phyloP scores from a whole-genome alignment of 2,888 invertebrate species.

The Tuberolachnus salignus region DNA sequence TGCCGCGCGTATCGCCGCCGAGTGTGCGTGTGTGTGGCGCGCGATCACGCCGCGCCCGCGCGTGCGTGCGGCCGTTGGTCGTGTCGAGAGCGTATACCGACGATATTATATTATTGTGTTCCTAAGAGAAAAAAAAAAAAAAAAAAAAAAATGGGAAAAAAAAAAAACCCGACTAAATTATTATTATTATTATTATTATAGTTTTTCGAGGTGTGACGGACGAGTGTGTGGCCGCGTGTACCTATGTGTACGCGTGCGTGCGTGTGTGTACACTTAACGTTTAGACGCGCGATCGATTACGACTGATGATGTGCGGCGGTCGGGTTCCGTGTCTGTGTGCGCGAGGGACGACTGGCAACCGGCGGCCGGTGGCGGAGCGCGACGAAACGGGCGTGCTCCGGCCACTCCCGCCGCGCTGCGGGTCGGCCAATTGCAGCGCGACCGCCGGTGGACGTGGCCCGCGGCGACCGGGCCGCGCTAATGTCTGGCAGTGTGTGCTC shows the following conservation, averaged over 20 bases:
- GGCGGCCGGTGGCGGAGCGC: conserved; percentile 14
- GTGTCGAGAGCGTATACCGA: not conserved
- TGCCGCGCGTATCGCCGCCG: not conserved
- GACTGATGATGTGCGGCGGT: conserved; percentile 49
- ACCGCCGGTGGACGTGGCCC: conserved; percentile 18
- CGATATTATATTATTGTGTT: not conserved
- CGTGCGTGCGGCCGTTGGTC: not conserved
- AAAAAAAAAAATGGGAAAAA: not conserved
- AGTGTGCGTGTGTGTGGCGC: conserved; percentile 6
- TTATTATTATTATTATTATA: not conserved
- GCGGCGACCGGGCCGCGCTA: not conserved
- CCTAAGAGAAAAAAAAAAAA: not conserved
- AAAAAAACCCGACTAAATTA: not conserved
- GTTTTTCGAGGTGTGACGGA: conserved; percentile 23
- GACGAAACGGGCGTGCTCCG: conserved; percentile 34
- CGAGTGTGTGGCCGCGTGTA: conserved; percentile 5
- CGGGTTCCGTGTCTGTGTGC: conserved; percentile 29
- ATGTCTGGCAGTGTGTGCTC: not conserved
- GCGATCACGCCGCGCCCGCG: not conserved
- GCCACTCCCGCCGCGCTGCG: conserved; percentile 25
- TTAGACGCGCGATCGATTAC: conserved; percentile 52
- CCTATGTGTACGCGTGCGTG: not conserved
- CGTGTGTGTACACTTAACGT: not conserved
- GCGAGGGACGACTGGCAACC: too few relatives aligned
- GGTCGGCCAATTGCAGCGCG: conserved; percentile 30